These are phyloP conservation scores for Euwallacea similis DNA, from an alignment of 1,140 invertebrate genomes.

Conservation along the genomic window DNA sequence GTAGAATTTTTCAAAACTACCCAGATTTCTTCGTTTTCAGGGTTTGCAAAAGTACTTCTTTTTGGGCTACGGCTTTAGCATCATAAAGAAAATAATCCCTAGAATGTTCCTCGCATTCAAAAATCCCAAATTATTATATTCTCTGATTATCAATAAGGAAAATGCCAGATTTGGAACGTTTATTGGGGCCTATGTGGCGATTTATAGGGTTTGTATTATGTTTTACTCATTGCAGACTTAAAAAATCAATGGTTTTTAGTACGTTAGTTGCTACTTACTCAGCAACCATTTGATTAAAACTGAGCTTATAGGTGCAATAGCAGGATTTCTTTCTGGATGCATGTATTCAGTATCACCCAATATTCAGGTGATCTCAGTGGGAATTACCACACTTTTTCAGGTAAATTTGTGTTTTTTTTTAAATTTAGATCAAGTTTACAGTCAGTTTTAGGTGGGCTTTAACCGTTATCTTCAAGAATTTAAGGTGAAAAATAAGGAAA, in stretches of 20 bases:
- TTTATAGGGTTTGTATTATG: constrained; percentile 39
- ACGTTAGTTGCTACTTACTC: constrained; percentile 22
- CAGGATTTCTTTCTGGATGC: constrained; percentile 40
- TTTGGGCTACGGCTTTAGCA: constrained; percentile 40
- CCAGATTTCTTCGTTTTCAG: constrained; percentile 29
- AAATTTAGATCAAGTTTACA: background rate
- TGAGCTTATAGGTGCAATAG: constrained; percentile 35
- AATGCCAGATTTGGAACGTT: constrained; percentile 42
- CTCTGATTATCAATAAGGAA: constrained; percentile 27
- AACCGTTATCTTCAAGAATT: too few relatives aligned
- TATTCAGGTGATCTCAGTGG: constrained; percentile 39
- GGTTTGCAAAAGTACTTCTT: constrained; percentile 41
- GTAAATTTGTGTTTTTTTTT: constrained; percentile 32
- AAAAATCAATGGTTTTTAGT: constrained; percentile 15
- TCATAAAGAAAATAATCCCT: constrained; percentile 33
- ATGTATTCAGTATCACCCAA: constrained; percentile 42
- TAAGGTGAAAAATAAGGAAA: constrained; percentile 9
- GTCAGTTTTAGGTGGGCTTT: background rate
- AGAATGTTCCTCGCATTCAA: constrained; percentile 25
- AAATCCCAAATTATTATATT: constrained; percentile 24
- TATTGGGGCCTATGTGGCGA: constrained; percentile 37
- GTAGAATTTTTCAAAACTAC: too few relatives aligned
- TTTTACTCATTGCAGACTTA: background rate
- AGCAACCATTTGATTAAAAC: constrained; percentile 4
- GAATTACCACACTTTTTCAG: constrained; percentile 43